Evolutionary conservation across 2,797 vertebrate species (phyloP).

Genomic region (Poecilia picta): DNA sequence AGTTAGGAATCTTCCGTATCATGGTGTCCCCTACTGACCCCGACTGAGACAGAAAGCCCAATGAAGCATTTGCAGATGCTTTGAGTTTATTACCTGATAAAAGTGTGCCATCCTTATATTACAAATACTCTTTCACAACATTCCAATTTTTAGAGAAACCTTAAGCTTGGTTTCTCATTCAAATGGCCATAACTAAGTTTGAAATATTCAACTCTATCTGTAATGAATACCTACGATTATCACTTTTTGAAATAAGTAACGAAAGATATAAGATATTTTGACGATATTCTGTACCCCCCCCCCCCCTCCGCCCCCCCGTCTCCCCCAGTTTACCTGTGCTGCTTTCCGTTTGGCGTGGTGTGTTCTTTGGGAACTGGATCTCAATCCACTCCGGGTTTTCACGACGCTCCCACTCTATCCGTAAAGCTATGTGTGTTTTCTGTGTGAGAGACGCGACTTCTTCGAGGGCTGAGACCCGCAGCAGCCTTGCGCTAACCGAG

Average conservation of each 20-base stretch:
- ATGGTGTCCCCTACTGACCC: neutral
- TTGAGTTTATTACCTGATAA: neutral
- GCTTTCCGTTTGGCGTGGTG: neutral
- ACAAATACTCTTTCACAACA: neutral
- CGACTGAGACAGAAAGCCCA: neutral
- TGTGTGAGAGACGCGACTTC: slow-evolving; percentile 75
- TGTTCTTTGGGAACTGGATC: neutral
- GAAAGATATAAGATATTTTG: neutral
- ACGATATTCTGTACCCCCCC: neutral
- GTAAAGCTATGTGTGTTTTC: slow-evolving; percentile 66
- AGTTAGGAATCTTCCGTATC: neutral
- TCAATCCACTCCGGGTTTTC: slow-evolving; percentile 69
- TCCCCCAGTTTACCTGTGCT: neutral
- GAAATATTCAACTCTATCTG: neutral
- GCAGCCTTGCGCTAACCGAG: slow-evolving; percentile 55
- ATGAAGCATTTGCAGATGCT: neutral
- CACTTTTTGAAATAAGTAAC: neutral
- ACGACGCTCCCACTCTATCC: slow-evolving; percentile 60
- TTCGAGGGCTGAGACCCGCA: slow-evolving; percentile 75
- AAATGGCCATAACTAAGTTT: neutral
- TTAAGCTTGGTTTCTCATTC: neutral
- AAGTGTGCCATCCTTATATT: too few relatives aligned
- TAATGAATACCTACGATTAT: neutral
- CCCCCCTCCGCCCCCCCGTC: too few relatives aligned
- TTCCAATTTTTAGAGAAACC: neutral